phyloP scores from a whole-genome alignment of 2,888 invertebrate genomes.

The Bunonema sp. region DNA sequence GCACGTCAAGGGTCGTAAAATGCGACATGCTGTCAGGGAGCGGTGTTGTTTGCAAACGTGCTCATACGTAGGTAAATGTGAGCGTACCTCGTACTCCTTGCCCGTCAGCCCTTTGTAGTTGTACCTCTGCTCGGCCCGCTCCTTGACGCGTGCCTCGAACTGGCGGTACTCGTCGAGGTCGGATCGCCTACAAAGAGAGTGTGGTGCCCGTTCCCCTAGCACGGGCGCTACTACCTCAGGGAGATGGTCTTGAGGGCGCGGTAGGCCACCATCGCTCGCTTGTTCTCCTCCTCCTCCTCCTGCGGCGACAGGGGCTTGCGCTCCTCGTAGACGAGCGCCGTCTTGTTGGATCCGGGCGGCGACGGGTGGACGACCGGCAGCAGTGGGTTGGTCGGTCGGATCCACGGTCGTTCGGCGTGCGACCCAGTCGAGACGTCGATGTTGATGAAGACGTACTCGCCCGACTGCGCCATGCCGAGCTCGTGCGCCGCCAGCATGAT shows the following conservation, averaged over 20 bases:
- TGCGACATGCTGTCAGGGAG: too few relatives aligned
- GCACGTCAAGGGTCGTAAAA: too few relatives aligned
- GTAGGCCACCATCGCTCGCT: conserved; percentile 52
- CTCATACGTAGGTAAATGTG: not conserved
- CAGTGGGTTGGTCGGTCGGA: conserved; percentile 57
- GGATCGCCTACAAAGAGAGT: too few relatives aligned
- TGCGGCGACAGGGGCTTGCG: not conserved
- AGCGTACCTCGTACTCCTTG: conserved; percentile 40
- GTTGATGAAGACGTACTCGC: conserved; percentile 94
- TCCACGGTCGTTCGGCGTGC: conserved; percentile 63
- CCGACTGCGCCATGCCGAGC: conserved; percentile 80
- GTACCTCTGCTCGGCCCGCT: conserved; percentile 35
- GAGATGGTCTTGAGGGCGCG: conserved; percentile 74
- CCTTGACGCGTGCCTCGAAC: conserved; percentile 59
- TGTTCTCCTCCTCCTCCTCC: conserved; percentile 7
- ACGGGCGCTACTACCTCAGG: conserved; percentile 56
- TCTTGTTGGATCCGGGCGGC: not conserved
- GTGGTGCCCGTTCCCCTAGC: too few relatives aligned
- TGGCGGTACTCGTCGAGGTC: conserved; percentile 60
- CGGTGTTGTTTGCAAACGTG: not conserved
- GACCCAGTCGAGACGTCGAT: conserved; percentile 83
- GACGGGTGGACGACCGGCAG: not conserved
- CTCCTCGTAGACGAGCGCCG: not conserved
- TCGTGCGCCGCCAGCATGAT: conserved; percentile 84
- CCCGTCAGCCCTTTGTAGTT: conserved; percentile 32